A percentile compares a stretch with the other conserved stretches of the same genome.
Conservation (phyloP, 2,113 vertebrate genomes). For the Solea senegalensis region DNA sequence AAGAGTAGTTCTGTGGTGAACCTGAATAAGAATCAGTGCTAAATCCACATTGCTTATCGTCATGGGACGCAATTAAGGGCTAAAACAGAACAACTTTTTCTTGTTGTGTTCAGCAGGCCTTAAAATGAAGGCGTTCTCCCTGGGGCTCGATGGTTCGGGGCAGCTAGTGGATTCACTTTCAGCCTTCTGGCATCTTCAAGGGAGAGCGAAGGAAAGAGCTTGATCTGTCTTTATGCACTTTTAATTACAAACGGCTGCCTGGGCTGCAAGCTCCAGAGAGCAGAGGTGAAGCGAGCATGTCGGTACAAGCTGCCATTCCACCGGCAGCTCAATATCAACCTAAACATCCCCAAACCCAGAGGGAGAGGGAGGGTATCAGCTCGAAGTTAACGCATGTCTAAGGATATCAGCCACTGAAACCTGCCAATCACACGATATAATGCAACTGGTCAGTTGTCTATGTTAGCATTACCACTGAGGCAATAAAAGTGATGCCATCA, state of each 20-base stretch:
- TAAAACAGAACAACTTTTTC: conserved; percentile 12
- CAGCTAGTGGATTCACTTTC: conserved; percentile 31
- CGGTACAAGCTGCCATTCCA: conserved; percentile 49
- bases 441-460: conserved; percentile 42
- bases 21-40: conserved; percentile 8
- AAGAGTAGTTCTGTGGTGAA: conserved; percentile 10
- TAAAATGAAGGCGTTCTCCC: conserved; percentile 16
- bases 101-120: conserved; percentile 4
- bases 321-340: conserved; percentile 64
- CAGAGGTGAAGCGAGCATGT: conserved; percentile 58
- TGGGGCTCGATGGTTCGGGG: background rate
- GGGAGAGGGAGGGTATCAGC: conserved; percentile 14
- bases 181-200: conserved; percentile 30
- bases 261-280: conserved; percentile 52
- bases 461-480: conserved; percentile 46
- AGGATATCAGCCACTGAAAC: conserved; percentile 54
- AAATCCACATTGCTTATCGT: conserved; percentile 38
- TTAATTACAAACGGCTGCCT: conserved; percentile 72
- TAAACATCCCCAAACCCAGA: conserved; percentile 42
- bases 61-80: conserved; percentile 40
- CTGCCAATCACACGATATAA: conserved; percentile 61
- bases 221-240: conserved; percentile 62
- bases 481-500: conserved; percentile 50
- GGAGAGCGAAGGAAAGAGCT: conserved; percentile 15
- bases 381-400: conserved; percentile 49